phyloP scores from a whole-genome alignment of 2,113 vertebrate genomes.

The Dendrocopos noguchii region DNA sequence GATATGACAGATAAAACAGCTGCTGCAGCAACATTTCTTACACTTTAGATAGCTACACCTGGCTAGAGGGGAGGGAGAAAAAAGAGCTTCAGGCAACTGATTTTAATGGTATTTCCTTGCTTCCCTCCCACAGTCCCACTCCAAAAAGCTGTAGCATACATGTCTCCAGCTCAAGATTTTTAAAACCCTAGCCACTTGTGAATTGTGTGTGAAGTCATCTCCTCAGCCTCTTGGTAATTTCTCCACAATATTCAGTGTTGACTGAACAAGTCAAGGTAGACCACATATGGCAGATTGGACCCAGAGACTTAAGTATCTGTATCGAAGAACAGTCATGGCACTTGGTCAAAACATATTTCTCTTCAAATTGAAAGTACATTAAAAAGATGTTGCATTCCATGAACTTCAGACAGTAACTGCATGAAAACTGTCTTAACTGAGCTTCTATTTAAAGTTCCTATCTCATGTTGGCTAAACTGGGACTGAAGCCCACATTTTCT shows the following conservation, averaged over 20 bases:
- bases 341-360: not conserved
- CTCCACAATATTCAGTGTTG: not conserved
- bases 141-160: not conserved
- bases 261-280: not conserved
- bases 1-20: constrained; percentile 75
- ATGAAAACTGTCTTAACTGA: not conserved
- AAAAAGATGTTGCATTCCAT: not conserved
- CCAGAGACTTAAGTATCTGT: not conserved
- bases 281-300: not conserved
- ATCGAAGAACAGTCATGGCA: not conserved
- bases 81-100: not conserved
- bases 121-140: not conserved
- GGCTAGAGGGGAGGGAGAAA: not conserved
- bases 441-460: not conserved
- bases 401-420: not conserved
- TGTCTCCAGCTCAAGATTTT: not conserved
- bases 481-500: not conserved
- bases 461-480: not conserved
- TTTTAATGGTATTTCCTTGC: constrained; percentile 53
- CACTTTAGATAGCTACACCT: constrained; percentile 54
- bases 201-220: not conserved
- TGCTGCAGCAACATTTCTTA: constrained; percentile 65
- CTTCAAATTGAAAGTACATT: not conserved
- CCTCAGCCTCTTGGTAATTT: not conserved
- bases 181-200: not conserved